Base-by-base conservation (phyloP, 2,113 vertebrate species). In the Acrocephalus kingi region DNA sequence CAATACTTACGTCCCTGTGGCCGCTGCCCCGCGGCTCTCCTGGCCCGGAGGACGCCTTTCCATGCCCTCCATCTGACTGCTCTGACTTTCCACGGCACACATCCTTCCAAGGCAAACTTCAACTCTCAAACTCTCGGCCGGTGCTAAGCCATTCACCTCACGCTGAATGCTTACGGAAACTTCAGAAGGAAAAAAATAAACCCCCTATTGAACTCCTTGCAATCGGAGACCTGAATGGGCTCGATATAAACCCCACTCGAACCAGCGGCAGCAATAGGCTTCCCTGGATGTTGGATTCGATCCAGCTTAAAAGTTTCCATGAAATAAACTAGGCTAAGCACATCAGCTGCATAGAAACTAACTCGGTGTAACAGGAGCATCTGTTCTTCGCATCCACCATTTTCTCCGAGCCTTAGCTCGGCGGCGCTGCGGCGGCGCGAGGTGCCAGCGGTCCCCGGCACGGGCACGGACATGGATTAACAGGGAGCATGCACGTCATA, bases 261-360 rank as follows among this genome's bases (percentile, higher is more conserved):
- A 82, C 49, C 93, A 15, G 27, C 9, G 2, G 87, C 87, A 55
- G 96, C 94, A 66, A 55, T 9, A 88, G 87, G 87, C 95, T 94
- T 94, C 91, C 92, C 85, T 71, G 87, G 59, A 23, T 35, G 76
- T n/a, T 96, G 96, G 96, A 84, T 54, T 46, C 13, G 3, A 89
- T 92, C 96, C 94, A 97, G 90, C 92, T 86, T 90, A 80, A 90
- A 93, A 96, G 93, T 96, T 95, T 96, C 95, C 93, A 87, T 77
- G 75, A 90, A 96, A 91, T 86, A 93, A 92, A 93, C 94, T 88
- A 77, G 96, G 88, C 94, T 95, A 94, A 93, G 83, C 54, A 10
- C 94, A 96, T 95, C 94, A 89, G 94, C 88, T 88, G 96, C 90
- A 84, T 43, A 81, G 92, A 74, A 95, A 96, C 93, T 93, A 94